Evolutionary conservation across 2,888 invertebrate species (phyloP), one percentile per base, ranked within the genome.

Genomic region (Lasius fuliginosus): DNA sequence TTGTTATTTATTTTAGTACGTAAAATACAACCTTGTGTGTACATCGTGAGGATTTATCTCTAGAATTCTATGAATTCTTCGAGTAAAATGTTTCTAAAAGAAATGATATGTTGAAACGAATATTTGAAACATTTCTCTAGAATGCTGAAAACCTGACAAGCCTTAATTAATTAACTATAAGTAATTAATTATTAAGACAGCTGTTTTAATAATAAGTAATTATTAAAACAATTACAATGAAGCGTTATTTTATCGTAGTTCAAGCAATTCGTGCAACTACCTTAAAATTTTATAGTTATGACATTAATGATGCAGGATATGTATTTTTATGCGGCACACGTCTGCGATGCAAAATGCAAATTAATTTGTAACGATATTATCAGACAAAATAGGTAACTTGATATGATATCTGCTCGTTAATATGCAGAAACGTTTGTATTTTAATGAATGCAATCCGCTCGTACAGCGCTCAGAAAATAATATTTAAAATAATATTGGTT

Each of bases 391-490:
- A 60, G 46, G 46, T 81, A 81, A 81, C 75, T 36, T 75, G 79
- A 81, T 81, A 81, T 60, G 79, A 81, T 81, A 60, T 81, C 60
- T 81, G 75, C 60, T 81, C 75, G 75, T 81, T 81, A 73, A 73
- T 79, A 81, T 81, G 46, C 79, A 81, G 76, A 81, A 81, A 60
- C 75, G 46, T 60, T 79, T 81, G 79, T 74, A 74, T 81, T 81
- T 81, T 81, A 81, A 81, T 74, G 60, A 81, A 81, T 62, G 27
- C 60, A 60, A 23, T 81, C 33, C 33, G 69, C n/a, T 5, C 30
- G 30, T 53, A n/a, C 23, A 53, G 36, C 75, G 46, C 12, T 42
- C 75, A 36, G 30, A 60, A 65, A 60, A 74, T 56, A 30, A 77
- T 60, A 79, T 73, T 27, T 73, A 49, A 60, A 73, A 79, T 74